These are phyloP conservation scores for Harpegnathos saltator DNA, from an alignment of 1,140 invertebrate species.

Conservation along the genomic window DNA sequence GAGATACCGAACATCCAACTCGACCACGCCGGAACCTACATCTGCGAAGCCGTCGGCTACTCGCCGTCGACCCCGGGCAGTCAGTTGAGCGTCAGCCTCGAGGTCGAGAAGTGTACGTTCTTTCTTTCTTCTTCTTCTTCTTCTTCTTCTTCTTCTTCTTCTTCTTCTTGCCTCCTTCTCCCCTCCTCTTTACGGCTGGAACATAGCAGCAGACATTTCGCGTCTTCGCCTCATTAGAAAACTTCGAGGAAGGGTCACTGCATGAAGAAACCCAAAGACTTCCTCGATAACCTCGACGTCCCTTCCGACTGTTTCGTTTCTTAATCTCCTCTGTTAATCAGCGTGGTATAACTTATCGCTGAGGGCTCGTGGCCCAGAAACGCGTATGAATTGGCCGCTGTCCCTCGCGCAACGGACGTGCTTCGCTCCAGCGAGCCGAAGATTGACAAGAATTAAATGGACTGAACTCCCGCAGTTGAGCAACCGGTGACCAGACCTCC, in stretches of 20 bases:
- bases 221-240: too few relatives aligned
- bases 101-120: slow-evolving; percentile 91
- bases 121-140: neutral
- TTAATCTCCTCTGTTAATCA: too few relatives aligned
- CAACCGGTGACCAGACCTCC: slow-evolving; percentile 83
- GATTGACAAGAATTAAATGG: neutral
- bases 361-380: too few relatives aligned
- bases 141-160: too few relatives aligned
- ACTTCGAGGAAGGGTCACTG: too few relatives aligned
- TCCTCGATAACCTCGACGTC: too few relatives aligned
- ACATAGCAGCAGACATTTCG: too few relatives aligned
- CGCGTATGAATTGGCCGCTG: too few relatives aligned
- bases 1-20: slow-evolving; percentile 94
- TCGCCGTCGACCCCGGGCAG: slow-evolving; percentile 86
- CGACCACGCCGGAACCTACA: slow-evolving; percentile 92
- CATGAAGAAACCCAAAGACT: too few relatives aligned
- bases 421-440: neutral
- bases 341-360: too few relatives aligned
- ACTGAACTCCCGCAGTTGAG: slow-evolving; percentile 81
- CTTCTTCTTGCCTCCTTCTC: slow-evolving; percentile 37
- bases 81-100: slow-evolving; percentile 88
- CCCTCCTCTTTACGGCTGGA: slow-evolving; percentile 23
- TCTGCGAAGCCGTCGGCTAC: slow-evolving; percentile 92
- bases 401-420: too few relatives aligned
- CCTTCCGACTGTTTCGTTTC: too few relatives aligned